phyloP scores from a whole-genome alignment of 2,888 invertebrate species.

The Drosophila merina region DNA sequence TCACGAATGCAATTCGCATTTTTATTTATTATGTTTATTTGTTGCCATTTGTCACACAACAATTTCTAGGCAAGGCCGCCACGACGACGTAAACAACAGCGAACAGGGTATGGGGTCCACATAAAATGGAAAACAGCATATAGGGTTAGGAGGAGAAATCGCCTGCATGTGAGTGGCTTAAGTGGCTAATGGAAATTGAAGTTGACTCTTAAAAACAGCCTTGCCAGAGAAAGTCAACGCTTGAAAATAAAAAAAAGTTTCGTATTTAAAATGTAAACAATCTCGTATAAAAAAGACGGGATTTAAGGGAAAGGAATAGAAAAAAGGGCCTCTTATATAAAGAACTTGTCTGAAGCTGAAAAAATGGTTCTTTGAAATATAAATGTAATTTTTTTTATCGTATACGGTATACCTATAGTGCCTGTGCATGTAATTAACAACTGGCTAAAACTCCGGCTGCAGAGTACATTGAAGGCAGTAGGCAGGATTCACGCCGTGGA shows the following conservation, averaged over 20 bases:
- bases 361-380: not conserved
- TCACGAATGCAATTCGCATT: conserved; percentile 61
- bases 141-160: conserved; percentile 1
- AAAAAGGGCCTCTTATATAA: no score
- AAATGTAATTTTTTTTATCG: not conserved
- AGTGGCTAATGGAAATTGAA: conserved; percentile 45
- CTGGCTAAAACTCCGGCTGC: conserved; percentile 33
- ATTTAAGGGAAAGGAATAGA: no score
- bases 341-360: conserved; percentile 18
- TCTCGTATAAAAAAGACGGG: no score
- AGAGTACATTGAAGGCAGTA: conserved; percentile 28
- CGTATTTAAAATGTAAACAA: no score
- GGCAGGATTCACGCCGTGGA: conserved; percentile 13
- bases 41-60: conserved; percentile 71
- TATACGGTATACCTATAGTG: not conserved
- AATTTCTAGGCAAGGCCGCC: conserved; percentile 60
- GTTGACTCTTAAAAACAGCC: conserved; percentile 5
- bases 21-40: conserved; percentile 78
- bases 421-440: conserved; percentile 69
- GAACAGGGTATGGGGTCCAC: conserved; percentile 12
- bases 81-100: conserved; percentile 14
- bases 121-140: conserved; percentile 16
- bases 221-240: not conserved
- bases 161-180: conserved; percentile 37
- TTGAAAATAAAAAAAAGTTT: not conserved